Conservation (phyloP, 2,113 vertebrate genomes). For the Odocoileus virginianus region DNA sequence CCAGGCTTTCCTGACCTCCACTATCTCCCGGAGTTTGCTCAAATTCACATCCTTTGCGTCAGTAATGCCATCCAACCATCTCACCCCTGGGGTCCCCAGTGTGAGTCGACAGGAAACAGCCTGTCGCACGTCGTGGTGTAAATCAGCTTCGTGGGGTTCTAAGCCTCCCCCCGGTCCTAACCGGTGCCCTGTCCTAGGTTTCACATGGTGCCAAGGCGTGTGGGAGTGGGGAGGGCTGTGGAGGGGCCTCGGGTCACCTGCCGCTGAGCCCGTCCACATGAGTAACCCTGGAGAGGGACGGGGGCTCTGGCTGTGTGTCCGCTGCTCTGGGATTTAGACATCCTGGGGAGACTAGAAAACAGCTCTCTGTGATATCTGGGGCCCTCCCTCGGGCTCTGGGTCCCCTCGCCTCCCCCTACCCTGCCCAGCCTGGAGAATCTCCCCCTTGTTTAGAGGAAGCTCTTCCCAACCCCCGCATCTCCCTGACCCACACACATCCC, state of each 20-base stretch:
- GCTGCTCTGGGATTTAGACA: background rate
- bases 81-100: background rate
- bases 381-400: background rate
- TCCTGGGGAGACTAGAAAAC: too few relatives aligned
- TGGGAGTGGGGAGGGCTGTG: background rate
- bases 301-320: fast-evolving
- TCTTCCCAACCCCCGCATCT: background rate
- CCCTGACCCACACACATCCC: background rate
- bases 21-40: background rate
- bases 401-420: fast-evolving
- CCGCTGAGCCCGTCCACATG: background rate
- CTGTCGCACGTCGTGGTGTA: background rate
- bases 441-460: background rate
- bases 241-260: background rate
- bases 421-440: background rate
- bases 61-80: background rate
- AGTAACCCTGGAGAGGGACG: background rate
- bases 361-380: too few relatives aligned
- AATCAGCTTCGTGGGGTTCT: background rate
- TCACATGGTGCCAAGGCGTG: background rate
- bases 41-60: background rate
- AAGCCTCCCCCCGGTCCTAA: background rate
- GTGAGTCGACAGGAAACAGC: background rate
- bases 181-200: background rate
- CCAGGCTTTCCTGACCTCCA: too few relatives aligned